Percentiles rank a stretch among this genome's conserved stretches.
phyloP scores from a whole-genome alignment of 64 coral and sea anemone genomes.

The Hydrozoanthus tunicans region DNA sequence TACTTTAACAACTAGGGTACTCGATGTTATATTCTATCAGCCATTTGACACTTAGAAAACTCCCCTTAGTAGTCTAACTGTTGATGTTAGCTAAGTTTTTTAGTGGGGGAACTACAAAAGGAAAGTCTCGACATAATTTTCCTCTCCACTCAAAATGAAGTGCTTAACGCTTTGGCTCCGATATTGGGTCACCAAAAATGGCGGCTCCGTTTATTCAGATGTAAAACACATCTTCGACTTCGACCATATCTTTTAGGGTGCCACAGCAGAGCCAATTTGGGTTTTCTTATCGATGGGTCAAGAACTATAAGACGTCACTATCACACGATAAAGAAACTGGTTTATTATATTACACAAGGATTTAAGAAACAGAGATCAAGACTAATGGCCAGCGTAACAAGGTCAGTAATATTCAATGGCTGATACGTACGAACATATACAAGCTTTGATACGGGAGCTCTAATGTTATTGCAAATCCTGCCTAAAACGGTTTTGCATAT shows the following conservation, averaged over 20 bases:
- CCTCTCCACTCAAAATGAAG: not conserved
- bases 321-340: slow-evolving; percentile 7
- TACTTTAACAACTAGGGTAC: too few relatives aligned
- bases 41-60: too few relatives aligned
- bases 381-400: slow-evolving; percentile 8
- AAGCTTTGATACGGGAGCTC: too few relatives aligned
- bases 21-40: too few relatives aligned
- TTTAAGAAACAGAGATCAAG: slow-evolving; percentile 30
- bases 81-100: too few relatives aligned
- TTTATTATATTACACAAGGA: slow-evolving; percentile 8
- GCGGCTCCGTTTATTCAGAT: too few relatives aligned
- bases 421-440: too few relatives aligned
- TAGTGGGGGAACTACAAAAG: too few relatives aligned
- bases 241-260: not conserved
- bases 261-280: not conserved
- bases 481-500: too few relatives aligned
- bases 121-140: not conserved
- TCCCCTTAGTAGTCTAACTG: too few relatives aligned
- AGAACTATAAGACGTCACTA: not conserved
- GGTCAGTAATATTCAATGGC: not conserved
- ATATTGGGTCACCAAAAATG: not conserved
- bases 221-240: not conserved
- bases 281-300: slow-evolving; percentile 44
- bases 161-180: not conserved
- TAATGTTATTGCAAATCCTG: too few relatives aligned